Conservation (phyloP, 2,888 invertebrate species). For the Crepidodera aurea region DNA sequence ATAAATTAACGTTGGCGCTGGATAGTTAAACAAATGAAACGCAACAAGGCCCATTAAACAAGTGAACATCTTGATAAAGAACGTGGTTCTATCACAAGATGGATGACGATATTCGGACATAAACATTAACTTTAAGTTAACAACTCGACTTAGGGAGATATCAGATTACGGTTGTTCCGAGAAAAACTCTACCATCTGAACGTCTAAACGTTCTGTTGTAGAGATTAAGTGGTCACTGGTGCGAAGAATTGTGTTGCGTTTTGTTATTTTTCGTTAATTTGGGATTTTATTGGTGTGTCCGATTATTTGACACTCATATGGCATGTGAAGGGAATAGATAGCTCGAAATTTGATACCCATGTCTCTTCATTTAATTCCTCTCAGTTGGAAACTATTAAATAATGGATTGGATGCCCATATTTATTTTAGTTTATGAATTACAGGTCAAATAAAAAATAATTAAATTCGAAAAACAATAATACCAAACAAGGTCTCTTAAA, state of each 20-base stretch:
- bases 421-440: background rate
- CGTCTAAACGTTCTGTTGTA: slow-evolving; percentile 47
- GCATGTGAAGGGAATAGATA: slow-evolving; percentile 10
- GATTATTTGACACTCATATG: slow-evolving; percentile 14
- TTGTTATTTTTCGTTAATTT: slow-evolving; percentile 44
- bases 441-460: no score
- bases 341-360: background rate
- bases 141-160: slow-evolving; percentile 58
- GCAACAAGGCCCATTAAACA: slow-evolving; percentile 61
- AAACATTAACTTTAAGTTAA: slow-evolving; percentile 63
- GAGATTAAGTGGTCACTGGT: slow-evolving; percentile 56
- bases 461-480: no score
- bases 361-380: slow-evolving; percentile 6
- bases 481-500: no score
- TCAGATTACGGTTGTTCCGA: slow-evolving; percentile 61
- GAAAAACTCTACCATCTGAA: slow-evolving; percentile 58
- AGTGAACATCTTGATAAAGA: slow-evolving; percentile 63
- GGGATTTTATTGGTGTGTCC: slow-evolving; percentile 40
- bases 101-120: slow-evolving; percentile 60
- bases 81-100: slow-evolving; percentile 59
- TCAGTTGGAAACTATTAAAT: slow-evolving; percentile 3
- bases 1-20: slow-evolving; percentile 42
- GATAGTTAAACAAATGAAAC: slow-evolving; percentile 55
- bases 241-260: slow-evolving; percentile 50
- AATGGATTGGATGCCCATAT: background rate